Evolutionary conservation across 2,113 vertebrate genomes (phyloP).

Genomic region (Patagioenas fasciata): DNA sequence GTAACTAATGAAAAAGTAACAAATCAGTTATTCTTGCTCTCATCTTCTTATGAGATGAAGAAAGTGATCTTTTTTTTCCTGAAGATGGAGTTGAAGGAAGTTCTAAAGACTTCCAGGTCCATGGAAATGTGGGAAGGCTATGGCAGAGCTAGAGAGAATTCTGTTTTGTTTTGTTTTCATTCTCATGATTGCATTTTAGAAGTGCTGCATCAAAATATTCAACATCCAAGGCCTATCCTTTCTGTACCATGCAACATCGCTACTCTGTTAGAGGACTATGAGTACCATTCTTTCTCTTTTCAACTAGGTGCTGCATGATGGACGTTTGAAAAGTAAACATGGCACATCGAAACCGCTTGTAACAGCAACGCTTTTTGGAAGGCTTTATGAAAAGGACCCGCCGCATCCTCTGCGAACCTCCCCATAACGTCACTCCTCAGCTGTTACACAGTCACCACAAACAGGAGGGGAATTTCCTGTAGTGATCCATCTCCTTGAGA

Average conservation of each 20-base stretch:
- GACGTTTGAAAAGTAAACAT: constrained; percentile 62
- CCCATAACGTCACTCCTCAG: not conserved
- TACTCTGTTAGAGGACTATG: not conserved
- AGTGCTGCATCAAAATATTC: not conserved
- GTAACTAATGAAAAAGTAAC: not conserved
- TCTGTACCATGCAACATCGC: not conserved
- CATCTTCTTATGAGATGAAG: not conserved
- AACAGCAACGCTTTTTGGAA: constrained; percentile 74
- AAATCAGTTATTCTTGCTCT: not conserved
- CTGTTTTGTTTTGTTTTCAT: not conserved
- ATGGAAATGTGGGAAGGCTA: not conserved
- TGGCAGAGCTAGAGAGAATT: not conserved
- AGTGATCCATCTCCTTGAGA: not conserved
- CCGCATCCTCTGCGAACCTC: not conserved
- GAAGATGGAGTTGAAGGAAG: not conserved
- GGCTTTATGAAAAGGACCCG: constrained; percentile 71
- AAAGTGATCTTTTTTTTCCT: not conserved
- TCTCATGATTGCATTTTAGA: not conserved
- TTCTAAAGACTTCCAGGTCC: not conserved
- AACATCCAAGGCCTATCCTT: not conserved
- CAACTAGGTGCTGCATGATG: constrained; percentile 69
- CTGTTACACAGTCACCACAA: not conserved
- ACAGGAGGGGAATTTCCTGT: not conserved
- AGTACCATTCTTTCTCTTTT: not conserved
- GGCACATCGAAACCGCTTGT: constrained; percentile 45